Conservation (phyloP, 2,888 invertebrate species). For the Biston stratarius region DNA sequence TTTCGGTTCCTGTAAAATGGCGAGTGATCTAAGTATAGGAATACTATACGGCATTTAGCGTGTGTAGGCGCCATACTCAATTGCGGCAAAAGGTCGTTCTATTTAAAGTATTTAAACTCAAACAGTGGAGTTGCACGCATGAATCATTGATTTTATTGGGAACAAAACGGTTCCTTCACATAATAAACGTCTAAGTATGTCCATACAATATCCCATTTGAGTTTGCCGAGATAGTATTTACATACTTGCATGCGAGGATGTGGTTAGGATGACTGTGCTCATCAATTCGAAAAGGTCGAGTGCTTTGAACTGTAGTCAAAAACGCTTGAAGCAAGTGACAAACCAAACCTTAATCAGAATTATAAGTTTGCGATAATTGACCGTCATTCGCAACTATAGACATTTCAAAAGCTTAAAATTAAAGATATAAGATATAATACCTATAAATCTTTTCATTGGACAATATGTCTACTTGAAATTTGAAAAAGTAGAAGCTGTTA, state of each 20-base stretch:
- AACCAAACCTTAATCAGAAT: no score
- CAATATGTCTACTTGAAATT: no score
- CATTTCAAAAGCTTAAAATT: no score
- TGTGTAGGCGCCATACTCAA: conserved; percentile 42
- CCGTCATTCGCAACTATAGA: no score
- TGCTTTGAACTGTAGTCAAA: neutral
- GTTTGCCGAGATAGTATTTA: neutral
- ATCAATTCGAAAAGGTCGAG: neutral
- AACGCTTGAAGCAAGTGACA: neutral
- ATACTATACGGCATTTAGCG: neutral
- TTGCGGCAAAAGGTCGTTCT: conserved; percentile 41
- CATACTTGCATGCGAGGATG: neutral
- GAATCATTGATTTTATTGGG: conserved; percentile 33
- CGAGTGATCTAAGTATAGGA: neutral
- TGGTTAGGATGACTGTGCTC: neutral
- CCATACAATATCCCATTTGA: conserved; percentile 8
- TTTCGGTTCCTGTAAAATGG: no score
- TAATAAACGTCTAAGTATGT: conserved; percentile 17
- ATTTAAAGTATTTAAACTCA: conserved; percentile 34
- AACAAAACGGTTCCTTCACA: conserved; percentile 17
- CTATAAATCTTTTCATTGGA: no score
- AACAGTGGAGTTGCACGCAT: conserved; percentile 20
- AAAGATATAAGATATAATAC: no score
- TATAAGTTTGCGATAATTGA: no score
- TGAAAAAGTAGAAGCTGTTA: no score